Percentiles rank a stretch among this genome's conserved stretches.
These are phyloP conservation scores for Teleogryllus oceanicus DNA, from an alignment of 2,888 invertebrate genomes.

Conservation along the genomic window DNA sequence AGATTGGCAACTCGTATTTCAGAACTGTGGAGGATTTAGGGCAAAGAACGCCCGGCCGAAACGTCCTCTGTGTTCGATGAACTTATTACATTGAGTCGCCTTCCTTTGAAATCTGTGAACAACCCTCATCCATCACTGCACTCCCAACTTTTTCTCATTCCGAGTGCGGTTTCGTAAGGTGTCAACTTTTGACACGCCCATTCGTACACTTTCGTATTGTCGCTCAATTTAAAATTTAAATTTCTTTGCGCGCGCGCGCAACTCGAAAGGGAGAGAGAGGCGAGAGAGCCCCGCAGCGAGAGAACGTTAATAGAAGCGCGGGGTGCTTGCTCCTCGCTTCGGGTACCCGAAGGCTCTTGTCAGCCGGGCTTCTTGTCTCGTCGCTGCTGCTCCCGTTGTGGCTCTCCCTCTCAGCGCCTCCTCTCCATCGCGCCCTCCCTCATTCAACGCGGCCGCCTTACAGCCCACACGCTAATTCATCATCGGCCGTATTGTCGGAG, in stretches of 20 bases:
- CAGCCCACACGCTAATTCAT: constrained; percentile 18
- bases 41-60: too few relatives aligned
- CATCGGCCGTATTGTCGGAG: background rate
- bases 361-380: background rate
- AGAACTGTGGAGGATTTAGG: too few relatives aligned
- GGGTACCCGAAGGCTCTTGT: background rate
- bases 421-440: background rate
- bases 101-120: too few relatives aligned
- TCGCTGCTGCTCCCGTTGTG: background rate
- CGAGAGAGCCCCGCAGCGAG: background rate
- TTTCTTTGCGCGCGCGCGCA: background rate
- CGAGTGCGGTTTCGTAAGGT: background rate
- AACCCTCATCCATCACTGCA: too few relatives aligned
- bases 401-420: background rate
- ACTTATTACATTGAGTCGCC: too few relatives aligned
- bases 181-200: background rate
- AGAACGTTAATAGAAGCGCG: background rate
- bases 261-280: background rate
- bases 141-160: too few relatives aligned
- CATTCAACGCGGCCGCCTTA: background rate
- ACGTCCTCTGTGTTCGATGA: too few relatives aligned
- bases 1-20: too few relatives aligned
- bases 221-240: constrained; percentile 7
- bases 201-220: background rate
- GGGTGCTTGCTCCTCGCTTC: background rate